Evolutionary conservation across 2,113 vertebrate genomes (phyloP).

Genomic region (Rhabdornis inornatus): DNA sequence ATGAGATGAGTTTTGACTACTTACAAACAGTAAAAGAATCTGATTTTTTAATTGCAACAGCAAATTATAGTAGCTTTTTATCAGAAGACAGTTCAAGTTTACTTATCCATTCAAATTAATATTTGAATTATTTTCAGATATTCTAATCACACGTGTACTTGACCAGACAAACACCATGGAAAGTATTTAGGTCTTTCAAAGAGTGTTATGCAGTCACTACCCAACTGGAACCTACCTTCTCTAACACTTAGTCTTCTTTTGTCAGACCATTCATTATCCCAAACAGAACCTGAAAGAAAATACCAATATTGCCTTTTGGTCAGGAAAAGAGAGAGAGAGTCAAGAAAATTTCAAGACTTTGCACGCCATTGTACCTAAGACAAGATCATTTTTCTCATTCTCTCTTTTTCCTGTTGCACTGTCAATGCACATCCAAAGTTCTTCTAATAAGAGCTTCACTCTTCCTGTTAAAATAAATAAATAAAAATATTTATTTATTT

Average conservation of each 20-base stretch:
- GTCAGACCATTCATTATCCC: neutral
- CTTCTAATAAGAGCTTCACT: slow-evolving; percentile 81
- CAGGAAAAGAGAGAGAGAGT: neutral
- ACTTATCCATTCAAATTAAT: neutral
- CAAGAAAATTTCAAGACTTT: neutral
- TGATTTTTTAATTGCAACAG: neutral
- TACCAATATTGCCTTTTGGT: neutral
- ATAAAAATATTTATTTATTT: neutral
- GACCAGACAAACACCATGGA: neutral
- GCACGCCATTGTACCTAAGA: slow-evolving; percentile 55
- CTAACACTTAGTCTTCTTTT: neutral
- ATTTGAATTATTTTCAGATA: neutral
- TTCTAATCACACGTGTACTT: neutral
- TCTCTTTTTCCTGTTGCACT: slow-evolving; percentile 50
- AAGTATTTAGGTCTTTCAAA: neutral
- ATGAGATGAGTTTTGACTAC: neutral
- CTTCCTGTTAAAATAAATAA: slow-evolving; percentile 75
- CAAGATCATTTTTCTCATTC: neutral
- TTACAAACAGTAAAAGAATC: neutral
- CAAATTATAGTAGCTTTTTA: neutral
- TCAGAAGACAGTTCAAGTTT: neutral
- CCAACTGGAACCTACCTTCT: neutral
- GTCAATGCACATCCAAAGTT: slow-evolving; percentile 89
- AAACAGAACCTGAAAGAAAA: neutral
- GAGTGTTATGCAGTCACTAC: neutral